Evolutionary conservation across 2,888 invertebrate genomes (phyloP), one percentile per base, ranked within the genome.

Genomic region (Geophilus truncorum): DNA sequence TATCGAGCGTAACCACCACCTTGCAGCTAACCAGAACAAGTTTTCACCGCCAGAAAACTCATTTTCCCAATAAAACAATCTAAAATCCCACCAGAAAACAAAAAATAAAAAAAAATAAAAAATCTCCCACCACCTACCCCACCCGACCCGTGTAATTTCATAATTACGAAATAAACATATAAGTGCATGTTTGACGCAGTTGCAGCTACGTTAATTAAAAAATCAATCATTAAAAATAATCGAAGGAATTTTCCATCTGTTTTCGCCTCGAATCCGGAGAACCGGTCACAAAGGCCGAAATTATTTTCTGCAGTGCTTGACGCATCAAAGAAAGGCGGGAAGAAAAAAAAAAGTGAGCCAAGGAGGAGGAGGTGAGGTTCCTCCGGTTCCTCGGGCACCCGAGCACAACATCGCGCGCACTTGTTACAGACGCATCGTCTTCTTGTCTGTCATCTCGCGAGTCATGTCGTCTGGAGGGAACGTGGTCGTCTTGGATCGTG

Each of bases 401-500:
- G 45, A n/a, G 45, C 45, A 45, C 45, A 45, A 45, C 45, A 45
- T 45, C 45, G 45, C 45, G 45, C 45, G 45, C 45, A 45, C 45
- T 45, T 45, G 45, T 45, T 45, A 45, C n/a, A n/a, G 45, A 45
- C 45, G 45, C 45, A 45, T 18, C n/a, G 45, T 45, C 18, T 45
- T 45, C 45, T 45, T 45, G 45, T 45, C 45, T 45, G 45, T 45
- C 45, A 45, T 45, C 45, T 45, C 45, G 45, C 45, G 45, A 45
- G 45, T 76, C 34, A 77, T 81, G 62, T 77, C 76, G 81, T 81
- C 77, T 30, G 40, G 81, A 36, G 78, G 81, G 88, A 95, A 94
- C 91, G 95, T 96, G 89, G 95, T 96, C 89, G 94, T 96, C 87
- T 91, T 95, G 87, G 95, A 96, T 90, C 92, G 96, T 89, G 96